Conservation (phyloP, 2,113 vertebrate genomes). For the Oncorhynchus gorbuscha region DNA sequence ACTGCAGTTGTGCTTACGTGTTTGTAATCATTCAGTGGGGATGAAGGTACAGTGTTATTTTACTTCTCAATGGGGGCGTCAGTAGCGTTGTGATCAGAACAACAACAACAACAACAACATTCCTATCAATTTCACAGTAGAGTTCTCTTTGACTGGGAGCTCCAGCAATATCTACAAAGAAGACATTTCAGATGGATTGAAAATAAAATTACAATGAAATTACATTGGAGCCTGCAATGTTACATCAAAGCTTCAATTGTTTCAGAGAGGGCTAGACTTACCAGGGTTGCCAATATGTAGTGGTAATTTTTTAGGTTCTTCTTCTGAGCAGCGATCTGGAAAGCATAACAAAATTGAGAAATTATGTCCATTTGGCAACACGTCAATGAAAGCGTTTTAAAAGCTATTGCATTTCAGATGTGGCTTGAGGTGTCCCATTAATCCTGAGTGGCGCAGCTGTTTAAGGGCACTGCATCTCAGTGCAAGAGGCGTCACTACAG, state of each 20-base stretch:
- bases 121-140: not conserved
- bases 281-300: slow-evolving; percentile 93
- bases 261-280: slow-evolving; percentile 68
- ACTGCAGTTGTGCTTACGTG: not conserved
- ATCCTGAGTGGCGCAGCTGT: too few species aligned
- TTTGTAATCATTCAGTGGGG: not conserved
- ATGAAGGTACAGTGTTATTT: not conserved
- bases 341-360: slow-evolving; percentile 6
- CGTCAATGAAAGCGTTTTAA: slow-evolving; percentile 37
- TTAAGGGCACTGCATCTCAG: too few species aligned
- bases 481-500: too few species aligned
- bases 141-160: not conserved
- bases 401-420: slow-evolving; percentile 37
- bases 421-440: slow-evolving; percentile 10
- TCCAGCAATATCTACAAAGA: not conserved
- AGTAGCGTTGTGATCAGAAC: not conserved
- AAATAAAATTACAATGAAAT: not conserved
- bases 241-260: not conserved
- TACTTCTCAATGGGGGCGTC: not conserved
- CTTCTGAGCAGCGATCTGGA: slow-evolving; percentile 87
- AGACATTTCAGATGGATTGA: not conserved
- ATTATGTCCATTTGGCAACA: slow-evolving; percentile 31
- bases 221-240: not conserved
- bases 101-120: not conserved
- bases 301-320: slow-evolving; percentile 95